Evolutionary conservation across 2,113 vertebrate genomes (phyloP).

Genomic region (Notothenia rossii): DNA sequence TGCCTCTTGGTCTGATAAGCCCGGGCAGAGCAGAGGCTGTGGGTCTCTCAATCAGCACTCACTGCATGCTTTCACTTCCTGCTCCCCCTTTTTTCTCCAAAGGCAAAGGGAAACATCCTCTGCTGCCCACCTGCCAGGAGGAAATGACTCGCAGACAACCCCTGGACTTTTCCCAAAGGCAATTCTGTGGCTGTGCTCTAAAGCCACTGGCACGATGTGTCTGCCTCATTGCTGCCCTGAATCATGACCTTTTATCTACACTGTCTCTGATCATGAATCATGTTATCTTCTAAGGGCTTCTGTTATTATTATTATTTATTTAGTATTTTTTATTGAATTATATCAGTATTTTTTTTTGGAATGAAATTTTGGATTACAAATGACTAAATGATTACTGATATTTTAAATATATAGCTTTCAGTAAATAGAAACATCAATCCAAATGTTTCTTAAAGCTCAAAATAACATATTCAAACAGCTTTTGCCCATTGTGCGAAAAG

Average conservation of each 20-base stretch:
- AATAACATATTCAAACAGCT: not conserved
- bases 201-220: slow-evolving; percentile 34
- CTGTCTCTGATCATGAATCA: not conserved
- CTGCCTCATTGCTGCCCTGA: slow-evolving; percentile 22
- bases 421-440: not conserved
- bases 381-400: not conserved
- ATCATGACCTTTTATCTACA: slow-evolving; percentile 5
- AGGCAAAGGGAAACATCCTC: slow-evolving; percentile 47
- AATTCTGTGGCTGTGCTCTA: slow-evolving; percentile 31
- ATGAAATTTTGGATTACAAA: not conserved
- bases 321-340: not conserved
- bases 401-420: not conserved
- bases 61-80: slow-evolving; percentile 69
- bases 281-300: not conserved
- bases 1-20: slow-evolving; percentile 70
- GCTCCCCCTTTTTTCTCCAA: slow-evolving; percentile 44
- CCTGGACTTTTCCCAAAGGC: slow-evolving; percentile 55
- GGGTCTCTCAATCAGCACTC: slow-evolving; percentile 80
- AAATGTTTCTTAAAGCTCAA: not conserved
- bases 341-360: not conserved
- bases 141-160: slow-evolving; percentile 67
- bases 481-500: not conserved
- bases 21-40: slow-evolving; percentile 59
- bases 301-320: not conserved
- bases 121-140: slow-evolving; percentile 58